Conservation (phyloP, 2,797 vertebrate species). For the Notoglanidium macrostoma region DNA sequence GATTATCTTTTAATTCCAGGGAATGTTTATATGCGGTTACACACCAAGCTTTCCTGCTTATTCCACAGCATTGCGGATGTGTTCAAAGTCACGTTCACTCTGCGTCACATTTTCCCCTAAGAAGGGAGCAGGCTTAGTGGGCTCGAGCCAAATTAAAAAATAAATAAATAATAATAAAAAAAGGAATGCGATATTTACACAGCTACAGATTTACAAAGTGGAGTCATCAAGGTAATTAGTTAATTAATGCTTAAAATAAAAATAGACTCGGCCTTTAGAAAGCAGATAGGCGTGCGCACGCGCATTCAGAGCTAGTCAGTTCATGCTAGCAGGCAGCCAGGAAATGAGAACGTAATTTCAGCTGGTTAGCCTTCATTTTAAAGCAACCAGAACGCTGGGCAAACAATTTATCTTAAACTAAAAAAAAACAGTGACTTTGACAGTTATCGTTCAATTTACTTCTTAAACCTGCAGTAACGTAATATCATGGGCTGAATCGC, state of each 20-base stretch:
- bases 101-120: slow-evolving; percentile 76
- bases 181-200: too few relatives aligned
- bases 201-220: too few relatives aligned
- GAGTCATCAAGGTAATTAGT: too few relatives aligned
- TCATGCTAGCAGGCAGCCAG: background rate
- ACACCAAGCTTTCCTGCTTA: background rate
- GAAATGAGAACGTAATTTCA: background rate
- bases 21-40: background rate
- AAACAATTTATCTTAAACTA: too few relatives aligned
- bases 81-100: slow-evolving; percentile 71
- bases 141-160: background rate
- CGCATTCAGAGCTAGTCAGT: background rate
- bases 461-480: background rate
- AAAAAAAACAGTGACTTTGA: background rate
- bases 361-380: background rate
- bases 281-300: background rate
- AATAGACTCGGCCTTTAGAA: background rate
- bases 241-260: too few relatives aligned
- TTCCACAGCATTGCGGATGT: slow-evolving; percentile 55
- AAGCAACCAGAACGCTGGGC: rapidly evolving
- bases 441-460: background rate
- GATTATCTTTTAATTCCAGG: background rate
- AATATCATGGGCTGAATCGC: background rate
- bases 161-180: too few relatives aligned
- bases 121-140: background rate